Evolutionary conservation across 2,797 vertebrate species (phyloP).

Genomic region (Loriculus beryllinus): DNA sequence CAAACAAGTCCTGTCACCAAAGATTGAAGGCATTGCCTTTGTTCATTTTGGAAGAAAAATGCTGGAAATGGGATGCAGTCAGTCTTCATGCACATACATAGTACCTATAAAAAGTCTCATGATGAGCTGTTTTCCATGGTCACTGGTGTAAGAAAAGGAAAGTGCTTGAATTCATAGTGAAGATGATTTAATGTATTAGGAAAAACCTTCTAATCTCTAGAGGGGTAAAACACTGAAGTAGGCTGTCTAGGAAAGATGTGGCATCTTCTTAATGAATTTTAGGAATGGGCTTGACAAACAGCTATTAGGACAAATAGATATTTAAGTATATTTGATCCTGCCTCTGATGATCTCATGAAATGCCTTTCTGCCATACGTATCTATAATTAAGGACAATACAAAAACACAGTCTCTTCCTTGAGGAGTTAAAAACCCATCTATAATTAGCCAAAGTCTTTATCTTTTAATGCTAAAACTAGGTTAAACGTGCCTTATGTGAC

Average conservation of each 20-base stretch:
- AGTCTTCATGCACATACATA: background rate
- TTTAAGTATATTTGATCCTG: background rate
- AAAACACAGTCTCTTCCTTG: background rate
- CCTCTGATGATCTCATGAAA: background rate
- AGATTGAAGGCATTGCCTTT: background rate
- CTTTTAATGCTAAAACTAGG: slow-evolving; percentile 26
- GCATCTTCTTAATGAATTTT: background rate
- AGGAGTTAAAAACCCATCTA: slow-evolving; percentile 26
- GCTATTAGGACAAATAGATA: background rate
- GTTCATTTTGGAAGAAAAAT: background rate
- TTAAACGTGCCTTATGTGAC: slow-evolving; percentile 39
- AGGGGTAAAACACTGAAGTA: background rate
- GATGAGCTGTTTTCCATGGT: background rate
- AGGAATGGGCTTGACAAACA: background rate
- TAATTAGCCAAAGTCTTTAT: slow-evolving; percentile 40
- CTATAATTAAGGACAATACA: slow-evolving; percentile 13
- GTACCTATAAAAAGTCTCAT: background rate
- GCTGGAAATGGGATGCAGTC: background rate
- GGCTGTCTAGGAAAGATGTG: background rate
- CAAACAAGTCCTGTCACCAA: background rate
- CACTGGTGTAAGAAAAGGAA: background rate
- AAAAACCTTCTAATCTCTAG: background rate
- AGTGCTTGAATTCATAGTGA: background rate
- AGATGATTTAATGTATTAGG: background rate
- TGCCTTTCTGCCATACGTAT: background rate